phyloP scores from a whole-genome alignment of 2,797 vertebrate genomes.

The Cossypha niveicapilla region DNA sequence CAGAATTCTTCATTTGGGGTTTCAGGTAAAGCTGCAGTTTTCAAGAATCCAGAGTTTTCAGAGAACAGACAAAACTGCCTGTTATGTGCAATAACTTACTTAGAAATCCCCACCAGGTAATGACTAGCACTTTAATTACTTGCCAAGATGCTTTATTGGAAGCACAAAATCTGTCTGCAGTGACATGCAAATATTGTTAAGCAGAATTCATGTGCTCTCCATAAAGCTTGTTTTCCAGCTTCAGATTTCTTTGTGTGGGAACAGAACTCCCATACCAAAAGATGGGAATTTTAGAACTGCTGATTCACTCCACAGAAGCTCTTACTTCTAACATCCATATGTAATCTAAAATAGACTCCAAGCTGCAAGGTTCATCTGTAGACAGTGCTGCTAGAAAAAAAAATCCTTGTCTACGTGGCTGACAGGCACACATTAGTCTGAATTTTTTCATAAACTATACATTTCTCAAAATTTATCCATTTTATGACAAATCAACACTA shows the following conservation, averaged over 20 bases:
- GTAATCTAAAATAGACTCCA: neutral
- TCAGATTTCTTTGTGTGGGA: neutral
- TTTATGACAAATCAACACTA: neutral
- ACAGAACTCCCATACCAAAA: neutral
- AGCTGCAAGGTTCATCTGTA: neutral
- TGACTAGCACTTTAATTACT: neutral
- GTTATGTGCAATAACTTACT: neutral
- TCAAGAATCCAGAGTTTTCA: neutral
- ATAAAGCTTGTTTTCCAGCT: slow-evolving; percentile 2
- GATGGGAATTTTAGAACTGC: neutral
- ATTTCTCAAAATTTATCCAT: neutral
- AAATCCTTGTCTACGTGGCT: neutral
- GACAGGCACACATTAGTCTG: neutral
- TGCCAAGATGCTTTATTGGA: neutral
- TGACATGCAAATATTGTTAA: neutral
- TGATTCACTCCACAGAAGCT: neutral
- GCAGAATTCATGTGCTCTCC: neutral
- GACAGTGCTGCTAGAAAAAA: neutral
- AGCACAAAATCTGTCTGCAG: neutral
- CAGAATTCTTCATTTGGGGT: neutral
- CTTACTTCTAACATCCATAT: neutral
- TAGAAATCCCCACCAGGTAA: neutral
- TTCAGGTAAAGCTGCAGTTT: neutral
- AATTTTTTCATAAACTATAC: neutral
- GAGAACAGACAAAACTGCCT: neutral